Percentiles rank a stretch among this genome's conserved stretches.
These are phyloP conservation scores for Lethrus apterus DNA, from an alignment of 1,140 invertebrate species.

Conservation along the genomic window DNA sequence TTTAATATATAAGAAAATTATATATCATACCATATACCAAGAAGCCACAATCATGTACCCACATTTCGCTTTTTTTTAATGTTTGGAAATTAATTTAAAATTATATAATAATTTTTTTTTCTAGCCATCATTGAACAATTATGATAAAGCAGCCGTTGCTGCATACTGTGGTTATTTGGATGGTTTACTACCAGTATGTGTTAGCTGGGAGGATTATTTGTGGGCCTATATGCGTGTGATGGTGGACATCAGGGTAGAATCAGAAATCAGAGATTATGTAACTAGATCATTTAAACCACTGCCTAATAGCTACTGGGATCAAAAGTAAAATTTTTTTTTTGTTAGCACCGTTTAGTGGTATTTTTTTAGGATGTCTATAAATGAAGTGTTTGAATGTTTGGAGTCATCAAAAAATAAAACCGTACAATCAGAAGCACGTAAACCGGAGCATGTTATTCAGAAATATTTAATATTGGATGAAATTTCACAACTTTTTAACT, in stretches of 20 bases:
- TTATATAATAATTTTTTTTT: constrained; percentile 10
- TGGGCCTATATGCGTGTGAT: constrained; percentile 82
- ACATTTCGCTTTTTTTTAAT: not conserved
- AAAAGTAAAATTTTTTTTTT: constrained; percentile 44
- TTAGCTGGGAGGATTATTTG: constrained; percentile 80
- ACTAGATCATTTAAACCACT: constrained; percentile 49
- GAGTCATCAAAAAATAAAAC: constrained; percentile 47
- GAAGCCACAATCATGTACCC: too few species aligned
- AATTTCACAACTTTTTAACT: constrained; percentile 52
- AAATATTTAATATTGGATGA: constrained; percentile 72
- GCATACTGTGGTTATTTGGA: constrained; percentile 74
- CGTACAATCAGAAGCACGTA: constrained; percentile 47
- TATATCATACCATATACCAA: too few species aligned
- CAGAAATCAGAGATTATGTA: constrained; percentile 47
- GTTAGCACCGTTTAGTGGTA: not conserved
- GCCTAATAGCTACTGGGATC: constrained; percentile 73
- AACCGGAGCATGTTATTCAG: constrained; percentile 62
- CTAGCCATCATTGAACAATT: constrained; percentile 26
- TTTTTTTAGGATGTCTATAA: constrained; percentile 52
- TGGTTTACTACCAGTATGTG: constrained; percentile 63
- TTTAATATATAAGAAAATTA: too few species aligned
- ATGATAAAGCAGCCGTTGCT: constrained; percentile 34
- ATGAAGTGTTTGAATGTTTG: constrained; percentile 63
- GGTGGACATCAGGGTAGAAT: constrained; percentile 80
- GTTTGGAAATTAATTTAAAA: not conserved